phyloP scores from a whole-genome alignment of 2,797 vertebrate species.

The Malacoraja senta region DNA sequence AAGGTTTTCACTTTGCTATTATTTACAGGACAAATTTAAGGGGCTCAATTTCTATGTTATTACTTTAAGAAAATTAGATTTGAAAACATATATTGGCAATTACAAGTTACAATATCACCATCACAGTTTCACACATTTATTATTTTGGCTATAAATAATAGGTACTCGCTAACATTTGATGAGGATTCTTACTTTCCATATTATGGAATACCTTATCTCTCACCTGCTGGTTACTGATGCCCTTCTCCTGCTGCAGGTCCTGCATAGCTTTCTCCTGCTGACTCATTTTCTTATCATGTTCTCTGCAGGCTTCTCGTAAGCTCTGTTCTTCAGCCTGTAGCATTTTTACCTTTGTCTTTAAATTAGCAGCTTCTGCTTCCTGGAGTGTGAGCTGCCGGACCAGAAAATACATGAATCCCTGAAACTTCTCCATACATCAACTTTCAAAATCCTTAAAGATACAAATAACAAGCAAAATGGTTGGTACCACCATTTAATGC shows the following conservation, averaged over 20 bases:
- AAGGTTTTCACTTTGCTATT: neutral
- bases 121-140: neutral
- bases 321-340: conserved; percentile 47
- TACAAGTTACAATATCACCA: neutral
- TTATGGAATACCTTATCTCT: conserved; percentile 42
- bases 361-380: conserved; percentile 45
- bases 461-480: neutral
- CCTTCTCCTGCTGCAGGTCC: conserved; percentile 47
- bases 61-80: neutral
- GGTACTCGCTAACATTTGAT: neutral
- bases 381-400: conserved; percentile 45
- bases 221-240: conserved; percentile 47
- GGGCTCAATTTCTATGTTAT: neutral
- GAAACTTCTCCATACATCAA: neutral
- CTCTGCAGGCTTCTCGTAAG: conserved; percentile 51
- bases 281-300: conserved; percentile 49
- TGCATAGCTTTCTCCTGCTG: conserved; percentile 44
- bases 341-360: conserved; percentile 48
- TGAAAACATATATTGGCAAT: neutral
- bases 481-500: neutral
- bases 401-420: conserved; percentile 38
- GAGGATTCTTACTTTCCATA: neutral
- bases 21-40: neutral
- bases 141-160: neutral
- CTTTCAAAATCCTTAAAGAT: neutral